Evolutionary conservation across 2,888 invertebrate genomes (phyloP), one percentile per base, ranked within the genome.

Genomic region (Zaprionus bogoriensis): DNA sequence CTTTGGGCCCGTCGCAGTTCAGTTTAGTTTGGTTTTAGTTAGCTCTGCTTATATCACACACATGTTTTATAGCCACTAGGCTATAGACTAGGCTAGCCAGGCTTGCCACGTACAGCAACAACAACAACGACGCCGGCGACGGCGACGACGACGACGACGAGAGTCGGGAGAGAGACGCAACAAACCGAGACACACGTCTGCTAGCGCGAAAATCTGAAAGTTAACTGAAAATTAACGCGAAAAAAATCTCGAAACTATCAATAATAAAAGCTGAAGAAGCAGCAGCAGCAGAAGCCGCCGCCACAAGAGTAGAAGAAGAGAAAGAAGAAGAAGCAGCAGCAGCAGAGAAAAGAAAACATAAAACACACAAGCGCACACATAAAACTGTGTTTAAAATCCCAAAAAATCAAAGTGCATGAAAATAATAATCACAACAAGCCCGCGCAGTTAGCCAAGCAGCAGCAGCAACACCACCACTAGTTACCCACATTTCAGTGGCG

Each of bases 391-490:
- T 76, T 77, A 67, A 84, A 89, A 88, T 88, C 87, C 89, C 87
- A 88, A 89, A 89, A 89, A 89, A 87, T 86, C 88, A 89, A 88
- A 89, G 72, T 88, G 87, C 89, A 89, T 89, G 89, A 89, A 89
- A 89, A 89, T 89, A 88, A 89, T 89, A 87, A 89, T 88, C 79
- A 85, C 76, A 76, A 70, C 74, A 69, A 65, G 32, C 17, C 64
- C 58, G 59, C 47, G 69, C 68, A 70, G 70, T 59, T 64, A 65
- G 64, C 39, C 59, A 60, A 64, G 28, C 68, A 68, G 57, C 65
- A 68, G 23, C 62, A 74, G 58, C 65, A 61, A 38, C 52, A 64
- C 7, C 30, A 46, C 19, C 30, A 75, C 71, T 74, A 71, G 68
- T 79, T 82, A 79, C 79, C 79, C 83, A 79, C 80, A 77, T 79